Percentiles rank a stretch among this genome's conserved stretches.
Evolutionary conservation across 2,797 vertebrate species (phyloP).

Genomic region (Pachyuromys duprasi): DNA sequence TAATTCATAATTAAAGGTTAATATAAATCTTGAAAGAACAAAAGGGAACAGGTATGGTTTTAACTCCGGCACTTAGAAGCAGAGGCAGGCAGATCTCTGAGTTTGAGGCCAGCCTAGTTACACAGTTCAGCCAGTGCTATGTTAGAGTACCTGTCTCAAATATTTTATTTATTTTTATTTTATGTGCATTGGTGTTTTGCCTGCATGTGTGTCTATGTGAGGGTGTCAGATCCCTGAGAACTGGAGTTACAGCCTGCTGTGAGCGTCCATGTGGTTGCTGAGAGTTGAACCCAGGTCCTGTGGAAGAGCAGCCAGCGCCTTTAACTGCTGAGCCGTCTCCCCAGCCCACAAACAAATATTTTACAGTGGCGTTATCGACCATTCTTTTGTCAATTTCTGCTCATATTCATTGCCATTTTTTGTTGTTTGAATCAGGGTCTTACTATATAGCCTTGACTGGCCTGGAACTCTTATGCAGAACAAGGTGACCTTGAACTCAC

Average conservation of each 20-base stretch:
- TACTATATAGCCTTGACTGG: background rate
- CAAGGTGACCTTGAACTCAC: background rate
- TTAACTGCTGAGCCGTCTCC: too few species aligned
- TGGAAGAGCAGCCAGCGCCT: too few species aligned
- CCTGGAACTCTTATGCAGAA: background rate
- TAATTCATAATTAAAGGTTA: background rate
- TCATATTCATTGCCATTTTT: slow-evolving; percentile 25
- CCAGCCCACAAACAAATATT: background rate
- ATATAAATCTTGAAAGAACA: background rate
- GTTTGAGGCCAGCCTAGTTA: background rate
- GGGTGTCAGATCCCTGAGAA: too few species aligned
- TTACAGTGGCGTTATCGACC: background rate
- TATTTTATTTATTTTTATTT: too few species aligned
- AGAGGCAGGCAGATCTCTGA: background rate
- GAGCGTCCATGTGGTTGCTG: too few species aligned
- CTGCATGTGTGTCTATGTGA: too few species aligned
- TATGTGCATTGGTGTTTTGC: too few species aligned
- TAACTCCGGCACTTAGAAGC: background rate
- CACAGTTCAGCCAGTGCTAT: background rate
- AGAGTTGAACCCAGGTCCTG: too few species aligned
- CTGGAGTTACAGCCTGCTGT: too few species aligned
- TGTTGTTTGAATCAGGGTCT: background rate
- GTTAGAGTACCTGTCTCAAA: background rate
- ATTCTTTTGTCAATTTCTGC: slow-evolving; percentile 30
- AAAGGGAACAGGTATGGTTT: background rate